Evolutionary conservation across 1,140 invertebrate species (phyloP), one percentile per base, ranked within the genome.

Genomic region (Leptinotarsa lineolata): DNA sequence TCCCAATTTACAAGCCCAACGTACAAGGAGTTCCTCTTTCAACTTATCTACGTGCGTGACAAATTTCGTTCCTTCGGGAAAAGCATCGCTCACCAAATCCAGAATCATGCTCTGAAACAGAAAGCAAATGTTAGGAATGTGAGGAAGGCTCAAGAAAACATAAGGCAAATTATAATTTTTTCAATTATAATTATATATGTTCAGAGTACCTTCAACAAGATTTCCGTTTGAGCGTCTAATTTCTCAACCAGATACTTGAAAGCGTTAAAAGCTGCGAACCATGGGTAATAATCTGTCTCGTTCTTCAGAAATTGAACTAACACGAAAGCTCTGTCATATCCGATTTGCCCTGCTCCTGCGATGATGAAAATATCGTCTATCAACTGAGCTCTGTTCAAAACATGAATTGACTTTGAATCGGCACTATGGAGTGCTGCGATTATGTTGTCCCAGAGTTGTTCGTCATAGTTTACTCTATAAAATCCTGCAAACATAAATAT

Each of bases 391-490:
- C 93, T 84, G 78, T 93, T 95, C 22, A 93, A 85, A 4, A 86
- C 81, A 45, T 91, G 88, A 11, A 96, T 91, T 15, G 84, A 81
- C 74, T 81, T 73, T 73, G 84, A 88, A 78, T 84, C 77, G 4
- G 87, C 84, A 15, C 85, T 85, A 13, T 85, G 86, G 45, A 93
- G 83, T 16, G 89, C 86, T 2, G 84, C 73, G 2, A 86, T 85
- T 3, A 92, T 77, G 5, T 91, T 82, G 65, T 90, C 82, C 94
- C 94, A 96, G 80, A 95, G 95, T 6, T 84, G 82, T 48, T 85
- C 76, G 74, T 95, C 94, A 79, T 95, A 95, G 82, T 95, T 95
- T 1, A 95, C 91, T 46, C 92, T 87, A 80, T 95, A 95, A 44
- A 93, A 89, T 15, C 91, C 92, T 87, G 84, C 15, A 72, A 76